Conservation (phyloP, 1,140 invertebrate genomes). For the Pteromalus puparum region DNA sequence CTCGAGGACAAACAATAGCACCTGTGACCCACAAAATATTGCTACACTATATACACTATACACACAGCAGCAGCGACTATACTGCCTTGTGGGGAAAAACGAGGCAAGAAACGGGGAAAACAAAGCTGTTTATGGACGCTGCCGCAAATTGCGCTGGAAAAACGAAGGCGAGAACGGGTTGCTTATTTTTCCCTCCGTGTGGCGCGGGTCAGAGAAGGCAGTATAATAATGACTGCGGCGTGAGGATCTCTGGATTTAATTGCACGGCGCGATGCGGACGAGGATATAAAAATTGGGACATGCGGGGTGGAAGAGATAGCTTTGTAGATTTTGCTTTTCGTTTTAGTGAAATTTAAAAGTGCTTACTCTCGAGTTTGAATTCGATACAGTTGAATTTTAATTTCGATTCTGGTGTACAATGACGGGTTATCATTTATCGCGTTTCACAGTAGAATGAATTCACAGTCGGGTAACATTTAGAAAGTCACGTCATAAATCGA, state of each 20-base stretch:
- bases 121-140: neutral
- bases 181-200: constrained; percentile 3
- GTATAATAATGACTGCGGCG: neutral
- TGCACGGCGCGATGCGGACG: neutral
- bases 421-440: too few species aligned
- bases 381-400: neutral
- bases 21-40: too few species aligned
- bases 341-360: neutral
- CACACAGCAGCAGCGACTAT: too few species aligned
- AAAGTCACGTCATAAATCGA: neutral
- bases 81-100: neutral
- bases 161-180: neutral
- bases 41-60: too few species aligned
- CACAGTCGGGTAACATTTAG: neutral
- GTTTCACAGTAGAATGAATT: too few species aligned
- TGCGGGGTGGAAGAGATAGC: neutral
- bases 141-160: neutral
- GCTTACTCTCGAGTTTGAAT: neutral
- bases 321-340: too few species aligned
- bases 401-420: too few species aligned
- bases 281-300: neutral
- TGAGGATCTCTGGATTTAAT: constrained; percentile 21
- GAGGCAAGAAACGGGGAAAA: neutral
- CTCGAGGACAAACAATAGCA: too few species aligned
- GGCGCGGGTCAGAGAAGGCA: too few species aligned